Evolutionary conservation across 2,113 vertebrate genomes (phyloP).

Genomic region (Carlito syrichta): DNA sequence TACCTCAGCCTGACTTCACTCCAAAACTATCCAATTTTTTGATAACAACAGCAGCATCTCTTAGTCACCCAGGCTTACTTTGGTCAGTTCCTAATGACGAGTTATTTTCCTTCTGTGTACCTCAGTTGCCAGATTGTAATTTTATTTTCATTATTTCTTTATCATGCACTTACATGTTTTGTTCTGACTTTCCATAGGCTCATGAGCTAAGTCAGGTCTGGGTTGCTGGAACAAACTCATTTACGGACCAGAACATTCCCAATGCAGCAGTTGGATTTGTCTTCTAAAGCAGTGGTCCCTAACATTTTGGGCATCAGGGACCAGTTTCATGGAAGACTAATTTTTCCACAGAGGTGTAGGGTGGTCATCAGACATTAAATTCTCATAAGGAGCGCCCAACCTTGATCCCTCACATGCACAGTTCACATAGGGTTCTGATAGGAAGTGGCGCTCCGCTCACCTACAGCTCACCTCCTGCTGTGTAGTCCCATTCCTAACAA

Average conservation of each 20-base stretch:
- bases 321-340: no score
- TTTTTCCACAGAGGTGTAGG: no score
- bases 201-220: fast-evolving
- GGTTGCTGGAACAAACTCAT: not conserved
- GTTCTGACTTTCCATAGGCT: fast-evolving
- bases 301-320: no score
- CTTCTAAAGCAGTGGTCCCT: not conserved
- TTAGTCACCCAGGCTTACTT: not conserved
- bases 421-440: no score
- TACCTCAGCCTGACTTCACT: not conserved
- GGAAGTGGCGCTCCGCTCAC: no score
- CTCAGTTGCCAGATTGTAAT: fast-evolving
- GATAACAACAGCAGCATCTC: not conserved
- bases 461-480: no score
- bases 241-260: fast-evolving
- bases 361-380: no score
- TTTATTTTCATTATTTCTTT: not conserved
- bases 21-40: not conserved
- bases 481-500: no score
- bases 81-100: not conserved
- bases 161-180: fast-evolving
- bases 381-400: no score
- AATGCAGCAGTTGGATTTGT: not conserved
- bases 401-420: no score
- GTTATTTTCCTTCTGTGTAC: not conserved